These are phyloP conservation scores for Brachypodius melanocephalos DNA, from an alignment of 2,113 vertebrate species.

Conservation along the genomic window DNA sequence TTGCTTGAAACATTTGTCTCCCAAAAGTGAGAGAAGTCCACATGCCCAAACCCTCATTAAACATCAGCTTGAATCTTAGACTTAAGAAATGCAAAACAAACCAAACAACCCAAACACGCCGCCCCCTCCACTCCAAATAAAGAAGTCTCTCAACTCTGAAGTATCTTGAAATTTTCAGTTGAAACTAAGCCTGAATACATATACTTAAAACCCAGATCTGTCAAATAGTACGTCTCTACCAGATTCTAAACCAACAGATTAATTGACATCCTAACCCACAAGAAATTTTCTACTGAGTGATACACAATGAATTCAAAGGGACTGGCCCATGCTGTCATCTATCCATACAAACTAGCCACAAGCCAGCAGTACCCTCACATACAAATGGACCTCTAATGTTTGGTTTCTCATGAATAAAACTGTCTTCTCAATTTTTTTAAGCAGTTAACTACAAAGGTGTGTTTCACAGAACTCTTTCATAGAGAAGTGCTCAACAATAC, in stretches of 20 bases:
- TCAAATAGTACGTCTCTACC: not conserved
- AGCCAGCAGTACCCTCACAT: not conserved
- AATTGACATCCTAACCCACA: not conserved
- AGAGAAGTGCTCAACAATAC: not conserved
- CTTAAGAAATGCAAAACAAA: not conserved
- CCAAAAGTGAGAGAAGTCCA: not conserved
- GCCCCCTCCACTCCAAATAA: rapidly evolving
- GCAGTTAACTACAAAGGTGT: not conserved
- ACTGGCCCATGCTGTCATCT: not conserved
- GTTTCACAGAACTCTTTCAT: not conserved
- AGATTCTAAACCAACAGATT: not conserved
- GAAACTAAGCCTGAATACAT: not conserved
- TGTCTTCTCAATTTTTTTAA: not conserved
- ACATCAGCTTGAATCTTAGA: not conserved
- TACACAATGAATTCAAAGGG: not conserved
- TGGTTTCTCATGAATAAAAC: not conserved
- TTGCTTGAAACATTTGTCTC: not conserved
- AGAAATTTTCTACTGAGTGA: not conserved
- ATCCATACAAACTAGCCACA: not conserved
- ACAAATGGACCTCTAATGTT: not conserved
- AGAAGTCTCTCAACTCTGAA: not conserved
- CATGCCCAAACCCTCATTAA: not conserved
- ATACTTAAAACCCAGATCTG: not conserved
- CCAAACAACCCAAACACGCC: not conserved
- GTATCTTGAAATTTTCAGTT: not conserved